Percentiles rank a stretch among this genome's conserved stretches.
Conservation (phyloP, 2,888 invertebrate genomes). For the Coleophora deauratella region DNA sequence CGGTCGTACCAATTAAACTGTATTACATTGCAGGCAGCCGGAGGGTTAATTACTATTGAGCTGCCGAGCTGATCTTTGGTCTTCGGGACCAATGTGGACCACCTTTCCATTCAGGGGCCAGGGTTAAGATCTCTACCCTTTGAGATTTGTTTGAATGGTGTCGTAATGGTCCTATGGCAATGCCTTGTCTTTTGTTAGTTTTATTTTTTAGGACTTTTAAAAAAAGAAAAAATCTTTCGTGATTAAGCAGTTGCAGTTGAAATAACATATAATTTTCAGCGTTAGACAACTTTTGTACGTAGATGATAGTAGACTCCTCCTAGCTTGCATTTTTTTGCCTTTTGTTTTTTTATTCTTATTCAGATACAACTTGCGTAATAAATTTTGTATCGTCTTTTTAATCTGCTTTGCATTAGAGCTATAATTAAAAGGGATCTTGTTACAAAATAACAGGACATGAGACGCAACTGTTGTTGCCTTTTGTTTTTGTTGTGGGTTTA, state of each 20-base stretch:
- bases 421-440: not conserved
- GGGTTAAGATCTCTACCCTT: slow-evolving; percentile 20
- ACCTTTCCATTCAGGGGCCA: slow-evolving; percentile 51
- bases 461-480: not conserved
- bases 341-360: too few relatives aligned
- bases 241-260: too few relatives aligned
- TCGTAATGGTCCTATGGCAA: slow-evolving; percentile 1
- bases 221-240: too few relatives aligned
- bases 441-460: not conserved
- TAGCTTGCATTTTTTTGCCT: too few relatives aligned
- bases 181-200: too few relatives aligned
- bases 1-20: slow-evolving; percentile 67
- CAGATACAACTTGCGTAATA: too few relatives aligned
- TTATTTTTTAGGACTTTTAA: too few relatives aligned
- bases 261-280: too few relatives aligned
- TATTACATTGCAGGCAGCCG: slow-evolving; percentile 58
- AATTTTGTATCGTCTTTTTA: too few relatives aligned
- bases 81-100: slow-evolving; percentile 47
- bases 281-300: too few relatives aligned
- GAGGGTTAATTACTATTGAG: slow-evolving; percentile 66
- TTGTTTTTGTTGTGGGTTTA: slow-evolving; percentile 12
- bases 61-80: slow-evolving; percentile 59
- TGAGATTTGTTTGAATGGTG: slow-evolving; percentile 12
- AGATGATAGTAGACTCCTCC: too few relatives aligned
- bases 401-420: too few relatives aligned